phyloP scores from a whole-genome alignment of 2,888 invertebrate species.

The Empis livida region DNA sequence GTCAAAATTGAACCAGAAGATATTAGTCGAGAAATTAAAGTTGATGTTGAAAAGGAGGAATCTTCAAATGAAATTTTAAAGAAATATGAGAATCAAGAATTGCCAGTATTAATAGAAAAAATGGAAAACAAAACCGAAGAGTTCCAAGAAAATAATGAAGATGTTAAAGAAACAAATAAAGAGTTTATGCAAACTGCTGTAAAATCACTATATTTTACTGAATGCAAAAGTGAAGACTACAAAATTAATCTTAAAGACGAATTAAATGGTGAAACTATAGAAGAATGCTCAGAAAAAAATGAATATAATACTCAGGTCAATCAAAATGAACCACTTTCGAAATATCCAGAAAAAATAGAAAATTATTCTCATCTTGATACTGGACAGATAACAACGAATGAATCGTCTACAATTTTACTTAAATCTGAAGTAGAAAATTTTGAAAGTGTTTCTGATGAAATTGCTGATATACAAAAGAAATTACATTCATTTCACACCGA shows the following conservation, averaged over 20 bases:
- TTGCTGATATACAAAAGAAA: constrained; percentile 49
- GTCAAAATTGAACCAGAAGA: constrained; percentile 35
- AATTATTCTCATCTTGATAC: no score
- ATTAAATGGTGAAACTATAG: no score
- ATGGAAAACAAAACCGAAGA: neutral
- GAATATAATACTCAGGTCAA: no score
- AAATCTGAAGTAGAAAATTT: constrained; percentile 3
- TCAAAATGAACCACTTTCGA: no score
- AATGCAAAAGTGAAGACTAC: no score
- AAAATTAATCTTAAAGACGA: no score
- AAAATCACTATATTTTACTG: no score
- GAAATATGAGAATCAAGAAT: constrained; percentile 22
- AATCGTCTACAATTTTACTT: neutral
- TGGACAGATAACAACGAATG: no score
- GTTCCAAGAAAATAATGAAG: neutral
- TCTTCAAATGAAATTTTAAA: constrained; percentile 23
- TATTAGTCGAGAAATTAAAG: constrained; percentile 29
- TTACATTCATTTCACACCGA: constrained; percentile 50
- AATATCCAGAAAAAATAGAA: no score
- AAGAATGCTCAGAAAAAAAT: no score
- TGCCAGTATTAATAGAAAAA: constrained; percentile 6
- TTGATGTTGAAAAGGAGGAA: constrained; percentile 33
- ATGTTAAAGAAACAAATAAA: no score
- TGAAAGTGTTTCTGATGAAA: constrained; percentile 32
- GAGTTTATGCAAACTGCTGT: no score